Evolutionary conservation across 2,888 invertebrate genomes (phyloP).

Genomic region (Eupelmus urozonus): DNA sequence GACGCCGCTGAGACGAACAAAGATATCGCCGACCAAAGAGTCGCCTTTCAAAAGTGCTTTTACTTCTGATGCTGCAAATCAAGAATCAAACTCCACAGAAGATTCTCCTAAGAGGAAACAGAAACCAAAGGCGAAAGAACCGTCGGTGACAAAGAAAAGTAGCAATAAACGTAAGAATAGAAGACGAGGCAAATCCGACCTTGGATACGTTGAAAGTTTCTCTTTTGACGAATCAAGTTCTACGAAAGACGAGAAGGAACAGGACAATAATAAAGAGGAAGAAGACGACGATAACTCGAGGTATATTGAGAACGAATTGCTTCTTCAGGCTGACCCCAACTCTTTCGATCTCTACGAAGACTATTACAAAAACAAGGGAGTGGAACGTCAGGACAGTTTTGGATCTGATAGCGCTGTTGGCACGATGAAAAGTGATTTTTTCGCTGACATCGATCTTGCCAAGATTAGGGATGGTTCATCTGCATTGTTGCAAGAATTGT

Average conservation of each 20-base stretch:
- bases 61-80: slow-evolving; percentile 59
- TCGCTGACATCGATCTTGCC: slow-evolving; percentile 73
- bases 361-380: slow-evolving; percentile 67
- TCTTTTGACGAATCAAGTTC: slow-evolving; percentile 52
- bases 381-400: slow-evolving; percentile 73
- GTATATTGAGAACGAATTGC: slow-evolving; percentile 66
- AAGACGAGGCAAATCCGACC: slow-evolving; percentile 57
- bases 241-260: slow-evolving; percentile 15
- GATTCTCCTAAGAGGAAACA: slow-evolving; percentile 57
- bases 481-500: slow-evolving; percentile 68
- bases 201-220: slow-evolving; percentile 57
- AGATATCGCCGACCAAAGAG: slow-evolving; percentile 75
- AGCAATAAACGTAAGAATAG: slow-evolving; percentile 53
- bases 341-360: slow-evolving; percentile 62
- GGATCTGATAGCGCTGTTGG: slow-evolving; percentile 75
- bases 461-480: slow-evolving; percentile 68
- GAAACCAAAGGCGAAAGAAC: slow-evolving; percentile 60
- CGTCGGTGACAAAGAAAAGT: slow-evolving; percentile 33
- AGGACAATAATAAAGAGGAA: slow-evolving; percentile 49
- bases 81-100: slow-evolving; percentile 49
- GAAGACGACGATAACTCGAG: slow-evolving; percentile 56
- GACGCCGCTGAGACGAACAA: slow-evolving; percentile 73
- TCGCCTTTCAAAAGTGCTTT: slow-evolving; percentile 70
- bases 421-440: slow-evolving; percentile 75
- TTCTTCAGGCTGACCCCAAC: slow-evolving; percentile 63